A percentile compares a stretch with the other conserved stretches of the same genome.
Conservation (phyloP, 2,113 vertebrate species). For the Carlito syrichta region DNA sequence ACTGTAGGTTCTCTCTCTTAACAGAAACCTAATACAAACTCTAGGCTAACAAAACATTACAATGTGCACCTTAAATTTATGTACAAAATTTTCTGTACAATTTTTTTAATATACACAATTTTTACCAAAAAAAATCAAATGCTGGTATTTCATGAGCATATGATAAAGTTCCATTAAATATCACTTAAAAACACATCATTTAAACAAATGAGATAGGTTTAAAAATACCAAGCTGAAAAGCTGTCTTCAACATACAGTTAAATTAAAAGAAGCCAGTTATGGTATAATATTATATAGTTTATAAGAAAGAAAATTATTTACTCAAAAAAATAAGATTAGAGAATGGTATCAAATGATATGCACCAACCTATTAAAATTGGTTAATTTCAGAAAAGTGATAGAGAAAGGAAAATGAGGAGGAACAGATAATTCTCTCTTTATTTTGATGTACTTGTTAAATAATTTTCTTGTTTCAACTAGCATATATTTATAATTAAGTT, state of each 20-base stretch:
- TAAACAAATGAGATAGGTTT: background rate
- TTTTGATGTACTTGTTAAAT: no score
- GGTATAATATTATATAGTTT: background rate
- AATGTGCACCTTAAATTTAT: background rate
- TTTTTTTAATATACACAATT: background rate
- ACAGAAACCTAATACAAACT: conserved; percentile 28
- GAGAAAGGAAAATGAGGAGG: background rate
- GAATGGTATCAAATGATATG: background rate
- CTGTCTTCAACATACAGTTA: background rate
- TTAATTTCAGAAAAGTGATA: conserved; percentile 25
- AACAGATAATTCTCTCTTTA: background rate
- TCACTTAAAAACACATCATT: conserved; percentile 16
- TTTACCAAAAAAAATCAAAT: background rate
- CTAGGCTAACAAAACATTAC: background rate
- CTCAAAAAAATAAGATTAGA: background rate
- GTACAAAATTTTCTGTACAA: no score
- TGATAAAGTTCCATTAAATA: background rate
- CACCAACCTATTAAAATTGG: background rate
- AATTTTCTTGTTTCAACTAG: background rate
- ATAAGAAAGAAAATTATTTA: background rate
- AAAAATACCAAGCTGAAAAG: conserved; percentile 11
- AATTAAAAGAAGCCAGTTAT: background rate
- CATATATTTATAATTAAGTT: background rate
- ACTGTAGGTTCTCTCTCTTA: background rate
- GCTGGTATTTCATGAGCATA: background rate